Evolutionary conservation across 2,113 vertebrate species (phyloP).

Genomic region (Romanogobio albipinnatus): DNA sequence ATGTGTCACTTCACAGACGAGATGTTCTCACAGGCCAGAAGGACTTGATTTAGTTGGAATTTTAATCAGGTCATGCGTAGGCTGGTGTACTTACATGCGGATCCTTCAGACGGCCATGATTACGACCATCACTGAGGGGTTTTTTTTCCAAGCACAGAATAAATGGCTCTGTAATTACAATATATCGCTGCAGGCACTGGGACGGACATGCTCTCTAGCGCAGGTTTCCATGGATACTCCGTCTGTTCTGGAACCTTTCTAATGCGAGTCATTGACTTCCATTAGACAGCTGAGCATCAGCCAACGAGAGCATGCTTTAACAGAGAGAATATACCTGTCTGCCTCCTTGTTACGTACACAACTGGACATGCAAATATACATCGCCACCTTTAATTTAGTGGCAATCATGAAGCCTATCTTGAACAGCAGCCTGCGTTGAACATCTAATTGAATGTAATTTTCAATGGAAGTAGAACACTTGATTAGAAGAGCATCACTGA

Average conservation of each 20-base stretch:
- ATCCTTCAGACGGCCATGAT: conserved; percentile 34
- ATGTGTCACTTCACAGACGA: conserved; percentile 34
- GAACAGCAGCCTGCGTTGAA: neutral
- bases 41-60: conserved; percentile 27
- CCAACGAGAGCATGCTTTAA: conserved; percentile 36
- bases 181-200: conserved; percentile 59
- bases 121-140: conserved; percentile 3
- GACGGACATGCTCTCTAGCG: conserved; percentile 63
- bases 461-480: neutral
- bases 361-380: neutral
- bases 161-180: conserved; percentile 56
- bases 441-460: neutral
- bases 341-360: neutral
- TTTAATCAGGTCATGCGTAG: conserved; percentile 32
- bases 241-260: conserved; percentile 64
- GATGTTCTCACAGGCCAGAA: conserved; percentile 40
- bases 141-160: conserved; percentile 3
- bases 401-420: conserved; percentile 5
- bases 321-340: conserved; percentile 5
- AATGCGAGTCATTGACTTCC: conserved; percentile 76
- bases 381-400: neutral
- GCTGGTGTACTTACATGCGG: neutral
- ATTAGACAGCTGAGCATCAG: conserved; percentile 70
- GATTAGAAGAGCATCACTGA: neutral
- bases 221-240: conserved; percentile 78